phyloP scores from a whole-genome alignment of 2,113 vertebrate species.

The Pelmatolapia mariae region DNA sequence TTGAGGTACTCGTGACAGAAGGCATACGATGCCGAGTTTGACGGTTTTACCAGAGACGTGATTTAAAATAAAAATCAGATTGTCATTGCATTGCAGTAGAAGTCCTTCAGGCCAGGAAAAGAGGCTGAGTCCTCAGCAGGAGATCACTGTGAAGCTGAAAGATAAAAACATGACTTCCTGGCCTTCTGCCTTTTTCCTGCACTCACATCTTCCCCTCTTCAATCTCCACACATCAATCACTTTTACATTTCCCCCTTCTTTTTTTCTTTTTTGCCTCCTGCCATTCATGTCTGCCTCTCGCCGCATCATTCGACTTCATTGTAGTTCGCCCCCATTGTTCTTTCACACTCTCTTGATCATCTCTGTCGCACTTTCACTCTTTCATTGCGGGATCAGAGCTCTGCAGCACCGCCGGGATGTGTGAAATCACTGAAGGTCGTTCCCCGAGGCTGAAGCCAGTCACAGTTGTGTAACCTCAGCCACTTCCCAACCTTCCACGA shows the following conservation, averaged over 20 bases:
- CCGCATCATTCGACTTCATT: not conserved
- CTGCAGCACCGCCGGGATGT: not conserved
- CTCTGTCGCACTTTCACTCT: not conserved
- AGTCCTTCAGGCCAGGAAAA: not conserved
- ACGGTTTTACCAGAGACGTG: not conserved
- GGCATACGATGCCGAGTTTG: not conserved
- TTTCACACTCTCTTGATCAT: conserved; percentile 34
- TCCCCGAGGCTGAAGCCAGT: conserved; percentile 26
- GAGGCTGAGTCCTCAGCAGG: not conserved
- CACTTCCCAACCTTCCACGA: conserved; percentile 14
- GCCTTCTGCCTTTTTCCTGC: not conserved
- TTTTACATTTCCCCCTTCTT: not conserved
- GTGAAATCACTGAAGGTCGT: not conserved
- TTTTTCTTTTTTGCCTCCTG: not conserved
- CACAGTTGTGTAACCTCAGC: conserved; percentile 53
- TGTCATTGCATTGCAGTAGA: not conserved
- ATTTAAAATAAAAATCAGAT: not conserved
- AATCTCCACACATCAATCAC: conserved; percentile 22
- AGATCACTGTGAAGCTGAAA: not conserved
- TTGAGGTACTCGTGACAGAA: not conserved
- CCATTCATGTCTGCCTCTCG: not conserved
- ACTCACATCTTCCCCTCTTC: not conserved
- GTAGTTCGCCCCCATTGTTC: conserved; percentile 17
- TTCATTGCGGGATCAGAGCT: conserved; percentile 22
- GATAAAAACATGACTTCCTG: conserved; percentile 23